Evolutionary conservation across 2,888 invertebrate genomes (phyloP).

Genomic region (Diogma glabrata): DNA sequence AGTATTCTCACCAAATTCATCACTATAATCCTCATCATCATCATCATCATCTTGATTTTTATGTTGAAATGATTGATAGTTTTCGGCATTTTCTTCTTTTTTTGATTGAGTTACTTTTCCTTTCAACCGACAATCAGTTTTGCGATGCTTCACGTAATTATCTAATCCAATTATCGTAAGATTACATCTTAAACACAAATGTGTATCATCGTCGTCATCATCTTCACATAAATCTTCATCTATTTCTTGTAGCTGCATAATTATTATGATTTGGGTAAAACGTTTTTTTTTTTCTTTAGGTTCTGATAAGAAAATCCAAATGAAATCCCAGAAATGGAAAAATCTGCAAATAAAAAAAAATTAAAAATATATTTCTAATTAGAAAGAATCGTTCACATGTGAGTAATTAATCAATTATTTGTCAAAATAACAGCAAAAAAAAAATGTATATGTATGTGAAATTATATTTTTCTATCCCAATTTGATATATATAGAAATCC

Average conservation of each 20-base stretch:
- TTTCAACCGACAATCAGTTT: constrained; percentile 52
- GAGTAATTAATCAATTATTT: constrained; percentile 11
- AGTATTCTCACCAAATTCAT: constrained; percentile 9
- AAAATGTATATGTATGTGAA: constrained; percentile 2
- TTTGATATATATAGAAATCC: constrained; percentile 5
- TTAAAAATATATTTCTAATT: constrained; percentile 2
- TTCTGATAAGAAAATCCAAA: not conserved
- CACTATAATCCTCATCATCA: constrained; percentile 26
- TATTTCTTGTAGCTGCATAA: constrained; percentile 4
- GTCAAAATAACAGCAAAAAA: constrained; percentile 5
- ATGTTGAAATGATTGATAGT: constrained; percentile 23
- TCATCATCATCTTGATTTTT: constrained; percentile 35
- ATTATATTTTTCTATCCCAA: constrained; percentile 5
- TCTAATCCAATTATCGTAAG: constrained; percentile 72
- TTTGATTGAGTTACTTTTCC: not conserved
- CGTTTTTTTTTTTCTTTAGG: too few relatives aligned
- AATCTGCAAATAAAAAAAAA: not conserved
- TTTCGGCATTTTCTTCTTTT: not conserved
- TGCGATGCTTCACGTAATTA: constrained; percentile 75
- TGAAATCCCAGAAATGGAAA: not conserved
- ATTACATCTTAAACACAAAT: constrained; percentile 81
- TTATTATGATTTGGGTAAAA: too few relatives aligned
- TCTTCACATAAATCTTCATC: constrained; percentile 21
- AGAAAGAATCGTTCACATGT: constrained; percentile 8
- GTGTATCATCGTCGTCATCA: constrained; percentile 70